Percentiles rank a stretch among this genome's conserved stretches.
phyloP scores from a whole-genome alignment of 2,888 invertebrate species.

The Syrista parreyssii region DNA sequence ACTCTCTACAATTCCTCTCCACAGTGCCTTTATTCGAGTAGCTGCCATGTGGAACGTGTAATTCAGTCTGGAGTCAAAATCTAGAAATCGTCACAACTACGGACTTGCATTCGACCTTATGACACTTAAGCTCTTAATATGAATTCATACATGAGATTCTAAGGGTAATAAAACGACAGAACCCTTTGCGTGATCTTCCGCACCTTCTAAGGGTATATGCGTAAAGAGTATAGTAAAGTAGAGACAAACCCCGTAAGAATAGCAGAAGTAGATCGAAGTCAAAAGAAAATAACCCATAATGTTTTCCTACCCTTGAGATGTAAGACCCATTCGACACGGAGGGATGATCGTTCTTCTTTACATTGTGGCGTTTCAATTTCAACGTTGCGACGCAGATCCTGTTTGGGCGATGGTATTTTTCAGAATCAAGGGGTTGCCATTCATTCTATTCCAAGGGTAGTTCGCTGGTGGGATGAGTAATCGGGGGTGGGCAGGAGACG shows the following conservation, averaged over 20 bases:
- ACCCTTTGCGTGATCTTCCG: neutral
- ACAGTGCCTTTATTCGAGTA: neutral
- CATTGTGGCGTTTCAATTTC: neutral
- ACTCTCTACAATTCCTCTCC: neutral
- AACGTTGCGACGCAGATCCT: neutral
- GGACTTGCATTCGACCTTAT: neutral
- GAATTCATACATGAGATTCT: neutral
- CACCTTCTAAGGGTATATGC: neutral
- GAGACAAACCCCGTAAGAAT: neutral
- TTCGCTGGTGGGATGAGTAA: neutral
- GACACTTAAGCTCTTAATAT: neutral
- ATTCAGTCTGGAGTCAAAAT: neutral
- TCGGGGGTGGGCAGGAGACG: neutral
- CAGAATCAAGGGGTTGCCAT: neutral
- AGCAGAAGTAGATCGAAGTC: neutral
- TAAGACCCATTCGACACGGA: neutral
- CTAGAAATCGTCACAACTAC: neutral
- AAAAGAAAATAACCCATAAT: neutral
- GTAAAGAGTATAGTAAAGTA: neutral
- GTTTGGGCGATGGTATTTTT: neutral
- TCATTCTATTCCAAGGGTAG: neutral
- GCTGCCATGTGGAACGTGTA: neutral
- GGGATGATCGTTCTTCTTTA: neutral
- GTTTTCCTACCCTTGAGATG: neutral
- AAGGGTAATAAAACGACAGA: neutral